Percentiles rank a stretch among this genome's conserved stretches.
Conservation (phyloP, 2,113 vertebrate genomes). For the Tapirus terrestris region DNA sequence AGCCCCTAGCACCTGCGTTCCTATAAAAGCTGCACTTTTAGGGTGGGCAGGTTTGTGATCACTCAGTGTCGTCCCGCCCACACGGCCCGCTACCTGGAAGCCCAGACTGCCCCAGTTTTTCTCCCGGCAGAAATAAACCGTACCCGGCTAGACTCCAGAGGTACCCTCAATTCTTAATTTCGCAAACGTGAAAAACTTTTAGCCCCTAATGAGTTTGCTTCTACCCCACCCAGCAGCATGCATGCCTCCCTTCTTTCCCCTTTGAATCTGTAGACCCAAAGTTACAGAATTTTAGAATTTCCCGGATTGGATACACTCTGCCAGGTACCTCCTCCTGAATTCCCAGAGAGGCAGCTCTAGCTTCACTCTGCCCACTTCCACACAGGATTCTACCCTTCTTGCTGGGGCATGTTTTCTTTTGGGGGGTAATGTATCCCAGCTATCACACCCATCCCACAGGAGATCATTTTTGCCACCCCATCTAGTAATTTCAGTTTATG, state of each 20-base stretch:
- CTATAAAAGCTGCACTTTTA: not conserved
- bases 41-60: not conserved
- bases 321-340: not conserved
- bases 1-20: not conserved
- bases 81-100: not conserved
- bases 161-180: not conserved
- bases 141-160: not conserved
- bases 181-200: not conserved
- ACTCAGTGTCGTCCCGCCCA: not conserved
- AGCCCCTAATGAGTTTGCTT: not conserved
- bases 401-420: not conserved
- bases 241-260: not conserved
- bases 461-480: not conserved
- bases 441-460: not conserved
- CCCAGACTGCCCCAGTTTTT: not conserved
- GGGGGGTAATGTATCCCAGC: not conserved
- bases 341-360: not conserved
- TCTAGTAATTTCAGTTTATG: not conserved
- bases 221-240: not conserved
- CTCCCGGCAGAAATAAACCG: not conserved
- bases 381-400: not conserved
- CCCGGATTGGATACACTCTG: not conserved
- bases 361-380: not conserved
- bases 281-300: not conserved
- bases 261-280: not conserved